phyloP scores from a whole-genome alignment of 2,113 vertebrate genomes.

The Nyctibius bracteatus region DNA sequence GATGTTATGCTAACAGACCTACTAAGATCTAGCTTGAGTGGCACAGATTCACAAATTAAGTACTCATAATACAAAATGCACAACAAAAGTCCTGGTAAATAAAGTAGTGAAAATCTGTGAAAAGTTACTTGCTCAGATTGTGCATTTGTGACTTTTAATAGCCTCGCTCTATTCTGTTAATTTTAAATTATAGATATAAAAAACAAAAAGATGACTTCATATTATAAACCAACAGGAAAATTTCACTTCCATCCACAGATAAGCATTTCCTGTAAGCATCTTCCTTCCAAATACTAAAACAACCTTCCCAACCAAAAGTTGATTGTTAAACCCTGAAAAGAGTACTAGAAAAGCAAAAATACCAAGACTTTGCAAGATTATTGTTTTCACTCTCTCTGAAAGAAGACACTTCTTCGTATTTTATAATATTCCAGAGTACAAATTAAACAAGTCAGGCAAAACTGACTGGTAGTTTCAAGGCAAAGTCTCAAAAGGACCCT shows the following conservation, averaged over 20 bases:
- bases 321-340: neutral
- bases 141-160: neutral
- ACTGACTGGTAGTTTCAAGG: neutral
- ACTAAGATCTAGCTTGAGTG: neutral
- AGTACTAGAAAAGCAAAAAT: neutral
- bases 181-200: neutral
- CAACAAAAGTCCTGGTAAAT: neutral
- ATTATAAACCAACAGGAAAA: neutral
- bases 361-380: neutral
- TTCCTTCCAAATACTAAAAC: neutral
- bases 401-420: neutral
- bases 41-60: neutral
- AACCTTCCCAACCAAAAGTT: neutral
- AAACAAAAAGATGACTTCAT: neutral
- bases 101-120: neutral
- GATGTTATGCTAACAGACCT: neutral
- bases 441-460: neutral
- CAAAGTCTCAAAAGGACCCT: neutral
- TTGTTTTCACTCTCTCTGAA: neutral
- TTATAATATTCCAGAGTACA: neutral
- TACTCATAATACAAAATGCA: neutral
- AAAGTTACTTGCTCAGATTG: neutral
- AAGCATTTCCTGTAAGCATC: neutral
- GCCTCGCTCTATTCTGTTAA: neutral
- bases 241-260: neutral